Percentiles rank a stretch among this genome's conserved stretches.
phyloP scores from a whole-genome alignment of 92 coral and sea anemone species.

The Nematostella vectensis region DNA sequence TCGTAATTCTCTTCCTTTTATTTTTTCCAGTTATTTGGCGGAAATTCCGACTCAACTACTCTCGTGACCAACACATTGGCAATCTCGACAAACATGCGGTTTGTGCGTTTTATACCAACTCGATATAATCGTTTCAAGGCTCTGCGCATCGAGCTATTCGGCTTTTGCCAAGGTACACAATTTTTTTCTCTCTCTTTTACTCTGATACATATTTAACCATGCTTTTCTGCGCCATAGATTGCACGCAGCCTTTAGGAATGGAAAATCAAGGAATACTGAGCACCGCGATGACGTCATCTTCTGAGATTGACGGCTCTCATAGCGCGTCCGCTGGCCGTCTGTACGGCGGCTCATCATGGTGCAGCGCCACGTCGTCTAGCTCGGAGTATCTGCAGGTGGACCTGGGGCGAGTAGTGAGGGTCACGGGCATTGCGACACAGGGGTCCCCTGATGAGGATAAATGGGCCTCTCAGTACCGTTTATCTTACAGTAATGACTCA shows the following conservation, averaged over 20 bases:
- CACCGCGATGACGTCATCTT: slow-evolving; percentile 4
- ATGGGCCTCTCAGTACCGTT: slow-evolving; percentile 8
- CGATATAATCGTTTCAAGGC: neutral
- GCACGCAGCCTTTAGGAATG: slow-evolving; percentile 9
- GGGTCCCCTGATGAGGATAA: slow-evolving; percentile 3
- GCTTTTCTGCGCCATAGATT: slow-evolving; percentile 1
- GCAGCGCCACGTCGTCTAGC: slow-evolving; percentile 9
- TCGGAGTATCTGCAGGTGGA: slow-evolving; percentile 26
- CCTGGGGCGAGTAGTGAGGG: slow-evolving; percentile 16
- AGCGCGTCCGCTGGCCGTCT: slow-evolving; percentile 20
- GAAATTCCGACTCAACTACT: slow-evolving; percentile 10
- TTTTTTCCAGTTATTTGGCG: slow-evolving; percentile 9
- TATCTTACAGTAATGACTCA: slow-evolving; percentile 10
- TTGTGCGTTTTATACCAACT: slow-evolving; percentile 20
- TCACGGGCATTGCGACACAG: slow-evolving; percentile 30
- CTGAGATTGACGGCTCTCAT: slow-evolving; percentile 6
- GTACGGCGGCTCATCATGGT: slow-evolving; percentile 23
- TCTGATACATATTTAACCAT: too few relatives aligned
- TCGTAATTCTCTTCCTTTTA: neutral
- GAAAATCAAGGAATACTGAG: slow-evolving; percentile 1
- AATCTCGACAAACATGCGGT: slow-evolving; percentile 8
- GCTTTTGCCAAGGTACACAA: slow-evolving; percentile 4
- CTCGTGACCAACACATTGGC: slow-evolving; percentile 3
- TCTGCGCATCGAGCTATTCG: slow-evolving; percentile 8
- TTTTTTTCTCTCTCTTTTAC: neutral